phyloP scores from a whole-genome alignment of 2,797 vertebrate species.

The Notolepis coatsorum region DNA sequence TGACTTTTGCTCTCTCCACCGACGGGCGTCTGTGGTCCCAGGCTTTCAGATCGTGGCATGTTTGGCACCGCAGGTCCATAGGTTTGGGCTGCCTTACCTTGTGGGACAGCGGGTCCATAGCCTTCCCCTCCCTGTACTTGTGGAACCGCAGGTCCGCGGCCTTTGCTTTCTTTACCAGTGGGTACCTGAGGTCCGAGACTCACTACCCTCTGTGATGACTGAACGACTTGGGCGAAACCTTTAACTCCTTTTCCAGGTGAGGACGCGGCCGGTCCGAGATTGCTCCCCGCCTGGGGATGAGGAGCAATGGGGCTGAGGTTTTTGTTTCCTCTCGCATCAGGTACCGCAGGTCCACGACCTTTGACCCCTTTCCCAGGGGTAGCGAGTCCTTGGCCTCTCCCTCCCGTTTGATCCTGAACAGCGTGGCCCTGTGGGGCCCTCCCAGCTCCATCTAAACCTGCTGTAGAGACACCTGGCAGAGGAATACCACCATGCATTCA shows the following conservation, averaged over 20 bases:
- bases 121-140: slow-evolving; percentile 16
- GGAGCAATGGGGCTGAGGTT: slow-evolving; percentile 6
- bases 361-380: slow-evolving; percentile 19
- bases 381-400: slow-evolving; percentile 44
- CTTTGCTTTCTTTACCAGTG: slow-evolving; percentile 28
- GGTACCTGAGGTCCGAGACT: slow-evolving; percentile 16
- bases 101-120: slow-evolving; percentile 1
- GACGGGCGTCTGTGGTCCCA: slow-evolving; percentile 22
- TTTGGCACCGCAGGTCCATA: slow-evolving; percentile 15
- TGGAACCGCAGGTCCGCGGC: slow-evolving; percentile 22
- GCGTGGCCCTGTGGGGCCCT: slow-evolving; percentile 52
- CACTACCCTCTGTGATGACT: neutral
- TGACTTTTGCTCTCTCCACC: slow-evolving; percentile 32
- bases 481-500: slow-evolving; percentile 69
- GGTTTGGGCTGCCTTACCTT: slow-evolving; percentile 2
- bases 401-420: slow-evolving; percentile 51
- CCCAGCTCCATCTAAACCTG: slow-evolving; percentile 62
- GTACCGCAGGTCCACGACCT: slow-evolving; percentile 22
- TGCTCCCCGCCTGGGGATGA: slow-evolving; percentile 25
- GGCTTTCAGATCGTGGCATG: slow-evolving; percentile 8
- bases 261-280: slow-evolving; percentile 1
- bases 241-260: slow-evolving; percentile 27
- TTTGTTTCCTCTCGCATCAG: slow-evolving; percentile 18
- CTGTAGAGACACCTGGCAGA: slow-evolving; percentile 69
- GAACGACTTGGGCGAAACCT: slow-evolving; percentile 20